Evolutionary conservation across 1,140 invertebrate species (phyloP), one percentile per base, ranked within the genome.

Genomic region (Lordiphosa mommai): DNA sequence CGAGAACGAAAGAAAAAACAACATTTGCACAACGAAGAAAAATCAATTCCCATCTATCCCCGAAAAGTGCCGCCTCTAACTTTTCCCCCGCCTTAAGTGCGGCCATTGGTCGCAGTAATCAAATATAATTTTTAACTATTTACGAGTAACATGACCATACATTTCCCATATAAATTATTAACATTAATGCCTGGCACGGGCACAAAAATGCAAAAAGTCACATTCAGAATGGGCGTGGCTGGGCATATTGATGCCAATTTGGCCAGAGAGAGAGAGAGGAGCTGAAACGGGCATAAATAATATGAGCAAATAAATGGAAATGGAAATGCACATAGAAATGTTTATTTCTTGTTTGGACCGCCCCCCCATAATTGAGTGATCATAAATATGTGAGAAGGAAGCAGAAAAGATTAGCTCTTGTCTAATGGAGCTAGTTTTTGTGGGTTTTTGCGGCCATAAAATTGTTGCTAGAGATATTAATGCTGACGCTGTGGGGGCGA

Each of bases 101-200:
- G 36, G 48, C 52, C 52, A 36, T 50, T 40, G 47, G 30, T 37
- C 46, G 30, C 46, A 34, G 50, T 80, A 80, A 80, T 80, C 65
- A 80, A 80, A 80, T 80, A 80, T 80, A 80, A 73, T 80, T 80
- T 80, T 80, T 80, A 73, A 80, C 74, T 79, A 80, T 80, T 80
- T 80, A 73, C 65, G 74, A 79, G 69, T 23, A 46, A 69, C 74
- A 80, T 73, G 59, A 49, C 43, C 56, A 40, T 50, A 58, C 73
- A 68, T 77, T 77, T 77, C 38, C 52, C 61, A 77, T 33, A 77
- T 56, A 51, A 72, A 79, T 73, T 79, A 79, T 79, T 79, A 55
- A 80, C 70, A 73, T 73, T 80, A 80, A 80, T 80, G 74, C 46
- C 46, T 53, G 29, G 58, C 70, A 73, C 60, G 59, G 57, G 72